Base-by-base conservation (phyloP, 2,888 invertebrate species). In the Drosophila mercatorum region DNA sequence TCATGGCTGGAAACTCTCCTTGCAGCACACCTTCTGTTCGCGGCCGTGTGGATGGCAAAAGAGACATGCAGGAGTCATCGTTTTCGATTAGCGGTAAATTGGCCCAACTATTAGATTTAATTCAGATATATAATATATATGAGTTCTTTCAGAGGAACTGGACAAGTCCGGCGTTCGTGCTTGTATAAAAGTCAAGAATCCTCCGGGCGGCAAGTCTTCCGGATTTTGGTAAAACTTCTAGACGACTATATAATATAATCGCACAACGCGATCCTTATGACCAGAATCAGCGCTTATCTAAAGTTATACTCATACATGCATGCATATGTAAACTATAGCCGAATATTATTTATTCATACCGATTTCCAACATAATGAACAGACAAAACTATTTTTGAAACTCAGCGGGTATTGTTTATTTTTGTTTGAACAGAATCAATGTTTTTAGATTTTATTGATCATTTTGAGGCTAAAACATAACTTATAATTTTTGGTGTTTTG, bases 21-120 rank as follows among this genome's bases (percentile, higher is more conserved):
- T 0, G 95, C 95, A 77, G 80, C 38, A 79, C 75, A 22, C 77
- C 77, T 1, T 79, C 77, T 5, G 65, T 70, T 28, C 95, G 95
- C 78, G 96, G 96, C 81, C 94, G 96, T 64, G 94, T 95, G 65
- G 95, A 96, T 53, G 96, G 96, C 0, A 95, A 95, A 87, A 94
- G 96, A 68, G 95, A 97, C 92, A 93, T 97, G 88, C 98, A 98
- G 93, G 97, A 97, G 91, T 97, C 98, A 52, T 96, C 97, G 66
- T 98, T 98, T 94, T 97, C 97, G 72, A 96, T 98, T 90, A 97
- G 97, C 94, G 97, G 98, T 97, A 90, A 94, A 94, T 94, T 22
- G 6, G 0, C 12, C n/a, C 5, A 28, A 3, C 10, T 26, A 26
- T 22, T 4, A 11, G 3, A n/a, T 12, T 44, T 17, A 38, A 17